phyloP scores from a whole-genome alignment of 2,888 invertebrate genomes.

The Mylabris sibirica region DNA sequence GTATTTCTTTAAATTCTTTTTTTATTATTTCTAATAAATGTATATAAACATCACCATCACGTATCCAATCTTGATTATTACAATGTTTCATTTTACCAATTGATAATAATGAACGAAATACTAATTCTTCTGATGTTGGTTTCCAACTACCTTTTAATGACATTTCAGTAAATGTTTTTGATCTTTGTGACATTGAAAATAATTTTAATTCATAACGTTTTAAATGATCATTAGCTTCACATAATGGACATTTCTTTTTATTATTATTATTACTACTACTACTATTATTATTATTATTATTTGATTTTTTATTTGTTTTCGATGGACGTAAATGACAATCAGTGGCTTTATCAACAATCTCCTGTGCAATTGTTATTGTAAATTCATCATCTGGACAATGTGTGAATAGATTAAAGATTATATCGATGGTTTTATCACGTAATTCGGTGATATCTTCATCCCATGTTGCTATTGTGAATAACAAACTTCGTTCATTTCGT shows the following conservation, averaged over 20 bases:
- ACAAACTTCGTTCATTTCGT: constrained; percentile 37
- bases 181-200: constrained; percentile 64
- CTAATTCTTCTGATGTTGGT: constrained; percentile 67
- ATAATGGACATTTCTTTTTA: constrained; percentile 59
- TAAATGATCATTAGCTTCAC: constrained; percentile 59
- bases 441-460: constrained; percentile 50
- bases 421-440: constrained; percentile 52
- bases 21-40: constrained; percentile 68
- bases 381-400: constrained; percentile 37
- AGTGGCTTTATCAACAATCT: constrained; percentile 63
- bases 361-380: constrained; percentile 42
- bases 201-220: constrained; percentile 65
- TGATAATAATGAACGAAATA: constrained; percentile 63
- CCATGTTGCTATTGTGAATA: constrained; percentile 50
- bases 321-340: constrained; percentile 66
- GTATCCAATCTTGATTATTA: constrained; percentile 51
- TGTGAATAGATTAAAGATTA: constrained; percentile 45
- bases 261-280: constrained; percentile 32
- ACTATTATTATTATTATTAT: constrained; percentile 32
- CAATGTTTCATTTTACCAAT: constrained; percentile 58
- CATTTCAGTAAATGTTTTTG: constrained; percentile 59
- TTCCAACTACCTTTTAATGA: constrained; percentile 70
- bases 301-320: constrained; percentile 39
- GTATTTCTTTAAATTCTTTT: constrained; percentile 68
- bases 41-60: constrained; percentile 65